A percentile compares a stretch with the other conserved stretches of the same genome.
Conservation (phyloP, 2,888 invertebrate species). For the Drosophila acutilabella region DNA sequence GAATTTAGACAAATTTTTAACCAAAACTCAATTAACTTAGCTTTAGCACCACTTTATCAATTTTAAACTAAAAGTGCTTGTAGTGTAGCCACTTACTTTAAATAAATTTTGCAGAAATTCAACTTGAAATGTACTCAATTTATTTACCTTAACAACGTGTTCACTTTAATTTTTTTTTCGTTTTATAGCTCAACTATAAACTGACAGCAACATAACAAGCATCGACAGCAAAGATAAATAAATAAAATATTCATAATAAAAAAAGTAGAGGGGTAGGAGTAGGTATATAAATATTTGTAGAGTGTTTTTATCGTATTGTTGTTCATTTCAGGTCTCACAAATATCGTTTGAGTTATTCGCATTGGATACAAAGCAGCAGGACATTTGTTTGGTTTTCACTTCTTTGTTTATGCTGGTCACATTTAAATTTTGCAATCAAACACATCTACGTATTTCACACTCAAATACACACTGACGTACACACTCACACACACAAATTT, state of each 20-base stretch:
- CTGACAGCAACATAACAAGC: constrained; percentile 25
- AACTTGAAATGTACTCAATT: constrained; percentile 1
- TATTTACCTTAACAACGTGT: constrained; percentile 6
- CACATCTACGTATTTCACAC: no score
- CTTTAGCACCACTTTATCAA: background rate
- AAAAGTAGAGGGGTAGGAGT: background rate
- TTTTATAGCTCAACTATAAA: constrained; percentile 41
- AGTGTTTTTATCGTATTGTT: constrained; percentile 8
- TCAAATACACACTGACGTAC: background rate
- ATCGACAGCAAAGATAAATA: constrained; percentile 3
- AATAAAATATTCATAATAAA: background rate
- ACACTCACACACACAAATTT: background rate
- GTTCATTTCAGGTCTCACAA: constrained; percentile 15
- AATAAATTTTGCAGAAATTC: background rate
- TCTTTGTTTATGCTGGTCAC: constrained; percentile 12
- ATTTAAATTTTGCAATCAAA: constrained; percentile 18
- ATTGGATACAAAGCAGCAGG: background rate
- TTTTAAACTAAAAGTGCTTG: background rate
- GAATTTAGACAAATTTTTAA: no score
- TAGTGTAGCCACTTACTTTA: background rate
- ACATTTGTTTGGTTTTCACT: background rate
- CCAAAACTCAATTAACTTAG: no score
- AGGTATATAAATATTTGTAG: constrained; percentile 31
- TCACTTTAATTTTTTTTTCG: background rate
- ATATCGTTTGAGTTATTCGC: constrained; percentile 9